Percentiles rank a stretch among this genome's conserved stretches.
Conservation (phyloP, 2,113 vertebrate genomes). For the Paramisgurnus dabryanus region DNA sequence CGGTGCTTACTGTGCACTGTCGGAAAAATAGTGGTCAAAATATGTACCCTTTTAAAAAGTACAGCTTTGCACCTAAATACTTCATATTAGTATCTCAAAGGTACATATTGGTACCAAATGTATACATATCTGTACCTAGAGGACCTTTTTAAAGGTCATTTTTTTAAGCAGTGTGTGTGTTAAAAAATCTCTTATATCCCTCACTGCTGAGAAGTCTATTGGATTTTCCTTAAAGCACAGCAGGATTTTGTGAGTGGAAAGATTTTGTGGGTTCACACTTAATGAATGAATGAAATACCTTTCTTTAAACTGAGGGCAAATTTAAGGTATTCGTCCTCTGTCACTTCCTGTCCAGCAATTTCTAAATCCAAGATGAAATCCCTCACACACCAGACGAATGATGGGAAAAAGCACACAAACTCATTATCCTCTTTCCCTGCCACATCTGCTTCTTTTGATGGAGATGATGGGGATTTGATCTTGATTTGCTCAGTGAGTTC, state of each 20-base stretch:
- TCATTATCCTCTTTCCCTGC: conserved; percentile 41
- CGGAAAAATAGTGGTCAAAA: no score
- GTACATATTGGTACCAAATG: no score
- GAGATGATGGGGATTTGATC: conserved; percentile 52
- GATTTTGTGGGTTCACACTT: not conserved
- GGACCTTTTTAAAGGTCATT: no score
- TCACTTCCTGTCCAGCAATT: conserved; percentile 37
- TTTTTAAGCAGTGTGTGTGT: no score
- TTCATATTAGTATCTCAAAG: no score
- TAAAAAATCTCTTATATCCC: no score
- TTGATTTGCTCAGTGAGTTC: conserved; percentile 70
- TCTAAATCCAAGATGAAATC: conserved; percentile 67
- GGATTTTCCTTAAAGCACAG: no score
- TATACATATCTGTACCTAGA: no score
- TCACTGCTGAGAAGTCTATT: no score
- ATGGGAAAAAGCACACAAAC: conserved; percentile 71
- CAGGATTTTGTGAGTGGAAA: not conserved
- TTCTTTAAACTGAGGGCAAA: conserved; percentile 55
- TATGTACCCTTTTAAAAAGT: no score
- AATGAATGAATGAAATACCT: conserved; percentile 32
- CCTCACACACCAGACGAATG: conserved; percentile 71
- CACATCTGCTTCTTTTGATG: conserved; percentile 1
- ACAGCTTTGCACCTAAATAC: no score
- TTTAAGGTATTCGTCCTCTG: conserved; percentile 57
- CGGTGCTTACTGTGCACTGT: no score